These are phyloP conservation scores for Halcyon chelicuti DNA, from an alignment of 2,797 vertebrate genomes.

Conservation along the genomic window DNA sequence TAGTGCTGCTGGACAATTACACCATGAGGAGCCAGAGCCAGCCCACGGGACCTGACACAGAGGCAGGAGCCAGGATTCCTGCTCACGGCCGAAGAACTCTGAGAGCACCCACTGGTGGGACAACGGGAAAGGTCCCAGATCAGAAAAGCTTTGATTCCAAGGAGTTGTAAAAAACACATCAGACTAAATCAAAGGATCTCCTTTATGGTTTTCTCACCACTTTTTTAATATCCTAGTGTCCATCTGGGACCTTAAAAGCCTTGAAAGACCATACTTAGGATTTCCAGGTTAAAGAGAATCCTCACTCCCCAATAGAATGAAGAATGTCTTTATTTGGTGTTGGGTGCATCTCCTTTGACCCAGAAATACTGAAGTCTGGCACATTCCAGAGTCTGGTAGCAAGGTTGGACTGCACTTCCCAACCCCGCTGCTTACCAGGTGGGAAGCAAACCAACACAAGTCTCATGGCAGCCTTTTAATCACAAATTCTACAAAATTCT, in stretches of 20 bases:
- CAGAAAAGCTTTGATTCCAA: neutral
- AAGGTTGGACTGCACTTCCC: neutral
- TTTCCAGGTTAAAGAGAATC: neutral
- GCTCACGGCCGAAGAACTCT: neutral
- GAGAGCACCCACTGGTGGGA: neutral
- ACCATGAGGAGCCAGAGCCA: neutral
- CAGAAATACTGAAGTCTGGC: neutral
- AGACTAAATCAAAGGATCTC: neutral
- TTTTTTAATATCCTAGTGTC: neutral
- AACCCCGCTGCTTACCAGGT: accelerated
- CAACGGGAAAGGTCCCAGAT: neutral
- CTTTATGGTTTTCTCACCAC: neutral
- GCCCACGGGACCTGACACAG: neutral
- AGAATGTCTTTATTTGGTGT: neutral
- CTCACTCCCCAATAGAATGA: neutral
- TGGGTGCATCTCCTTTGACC: neutral
- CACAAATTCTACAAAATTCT: neutral
- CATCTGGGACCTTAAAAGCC: neutral
- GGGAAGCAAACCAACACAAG: neutral
- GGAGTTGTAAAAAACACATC: neutral
- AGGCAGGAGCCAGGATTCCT: neutral
- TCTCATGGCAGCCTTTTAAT: neutral
- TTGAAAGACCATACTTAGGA: neutral
- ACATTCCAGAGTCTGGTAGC: neutral
- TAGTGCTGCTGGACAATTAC: accelerated